phyloP scores from a whole-genome alignment of 2,888 invertebrate species.

The Agrochola macilenta region DNA sequence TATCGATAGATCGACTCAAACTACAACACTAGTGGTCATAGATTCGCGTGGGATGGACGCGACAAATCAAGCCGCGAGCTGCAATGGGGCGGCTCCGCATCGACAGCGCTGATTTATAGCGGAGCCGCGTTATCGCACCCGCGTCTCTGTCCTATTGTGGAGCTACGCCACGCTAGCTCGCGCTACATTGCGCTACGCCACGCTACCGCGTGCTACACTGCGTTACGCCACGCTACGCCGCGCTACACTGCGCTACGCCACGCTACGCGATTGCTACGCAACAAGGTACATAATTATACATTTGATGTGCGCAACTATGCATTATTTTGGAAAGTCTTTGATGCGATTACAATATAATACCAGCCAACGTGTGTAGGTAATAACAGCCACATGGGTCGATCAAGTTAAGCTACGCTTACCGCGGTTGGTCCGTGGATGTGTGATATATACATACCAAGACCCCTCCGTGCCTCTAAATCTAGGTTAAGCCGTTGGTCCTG shows the following conservation, averaged over 20 bases:
- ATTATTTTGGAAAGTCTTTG: background rate
- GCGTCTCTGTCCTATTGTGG: constrained; percentile 57
- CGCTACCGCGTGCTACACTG: background rate
- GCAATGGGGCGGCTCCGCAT: constrained; percentile 88
- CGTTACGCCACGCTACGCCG: background rate
- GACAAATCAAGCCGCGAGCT: constrained; percentile 89
- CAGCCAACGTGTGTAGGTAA: background rate
- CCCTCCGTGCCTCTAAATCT: too few relatives aligned
- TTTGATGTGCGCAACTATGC: background rate
- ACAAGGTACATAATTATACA: background rate
- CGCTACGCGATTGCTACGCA: background rate
- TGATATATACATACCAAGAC: too few relatives aligned
- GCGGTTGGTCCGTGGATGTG: too few relatives aligned
- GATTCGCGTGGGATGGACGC: constrained; percentile 85
- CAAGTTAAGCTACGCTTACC: too few relatives aligned
- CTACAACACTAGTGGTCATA: constrained; percentile 70
- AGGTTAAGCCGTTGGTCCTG: too few relatives aligned
- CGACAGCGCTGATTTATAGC: constrained; percentile 90
- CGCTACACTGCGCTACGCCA: background rate
- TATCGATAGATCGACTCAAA: background rate
- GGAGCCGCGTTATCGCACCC: constrained; percentile 83
- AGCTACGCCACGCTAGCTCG: constrained; percentile 1
- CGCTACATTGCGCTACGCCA: constrained; percentile 2
- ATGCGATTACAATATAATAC: background rate
- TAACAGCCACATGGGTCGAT: too few relatives aligned